These are phyloP conservation scores for Eulithis testata DNA, from an alignment of 2,888 invertebrate genomes.

Conservation along the genomic window DNA sequence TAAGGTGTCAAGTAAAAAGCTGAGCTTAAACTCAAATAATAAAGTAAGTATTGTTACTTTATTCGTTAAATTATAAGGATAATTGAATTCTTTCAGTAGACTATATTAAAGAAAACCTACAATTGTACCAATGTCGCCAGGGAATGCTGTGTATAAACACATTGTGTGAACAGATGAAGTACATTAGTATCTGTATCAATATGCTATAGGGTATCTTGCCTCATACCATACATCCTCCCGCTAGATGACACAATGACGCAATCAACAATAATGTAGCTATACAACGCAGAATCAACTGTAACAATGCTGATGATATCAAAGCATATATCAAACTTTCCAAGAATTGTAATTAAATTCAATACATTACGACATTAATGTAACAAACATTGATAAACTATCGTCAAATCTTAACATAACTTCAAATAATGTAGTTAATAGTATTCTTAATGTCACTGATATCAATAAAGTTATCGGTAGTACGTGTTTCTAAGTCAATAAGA, in stretches of 20 bases:
- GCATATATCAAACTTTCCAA: slow-evolving; percentile 13
- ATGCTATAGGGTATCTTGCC: neutral
- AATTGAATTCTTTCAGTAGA: too few species aligned
- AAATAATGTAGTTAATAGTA: slow-evolving; percentile 19
- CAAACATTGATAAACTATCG: slow-evolving; percentile 20
- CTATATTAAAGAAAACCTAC: too few species aligned
- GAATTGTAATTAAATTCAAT: slow-evolving; percentile 13
- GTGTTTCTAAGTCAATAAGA: slow-evolving; percentile 23
- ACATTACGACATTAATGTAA: slow-evolving; percentile 14
- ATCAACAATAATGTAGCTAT: neutral
- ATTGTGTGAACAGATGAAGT: too few species aligned
- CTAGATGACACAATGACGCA: neutral
- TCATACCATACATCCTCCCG: neutral
- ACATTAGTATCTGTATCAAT: neutral
- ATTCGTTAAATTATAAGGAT: too few species aligned
- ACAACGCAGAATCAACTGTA: slow-evolving; percentile 5
- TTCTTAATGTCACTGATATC: slow-evolving; percentile 6
- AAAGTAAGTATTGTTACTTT: too few species aligned
- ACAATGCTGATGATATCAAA: slow-evolving; percentile 9
- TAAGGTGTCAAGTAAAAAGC: neutral
- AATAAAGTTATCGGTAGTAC: slow-evolving; percentile 17
- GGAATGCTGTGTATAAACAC: too few species aligned
- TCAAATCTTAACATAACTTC: slow-evolving; percentile 8
- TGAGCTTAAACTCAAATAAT: neutral
- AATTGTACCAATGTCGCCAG: too few species aligned